Conservation (phyloP, 2,113 vertebrate species). For the Condylura cristata region DNA sequence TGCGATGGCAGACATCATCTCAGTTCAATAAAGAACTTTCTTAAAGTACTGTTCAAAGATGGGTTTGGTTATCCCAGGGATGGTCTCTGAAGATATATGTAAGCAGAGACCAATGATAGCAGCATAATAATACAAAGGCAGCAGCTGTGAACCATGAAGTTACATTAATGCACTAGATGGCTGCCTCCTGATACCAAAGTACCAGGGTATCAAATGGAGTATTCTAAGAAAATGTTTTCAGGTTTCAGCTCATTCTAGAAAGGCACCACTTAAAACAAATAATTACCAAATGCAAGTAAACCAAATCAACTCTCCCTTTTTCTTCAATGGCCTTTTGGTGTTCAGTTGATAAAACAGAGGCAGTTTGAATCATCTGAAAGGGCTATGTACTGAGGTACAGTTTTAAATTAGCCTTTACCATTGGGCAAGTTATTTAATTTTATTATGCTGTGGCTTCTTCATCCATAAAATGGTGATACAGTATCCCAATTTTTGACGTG, state of each 20-base stretch:
- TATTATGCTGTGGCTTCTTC: neutral
- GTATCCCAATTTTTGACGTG: neutral
- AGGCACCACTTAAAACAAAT: neutral
- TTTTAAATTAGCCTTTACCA: neutral
- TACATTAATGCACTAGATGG: neutral
- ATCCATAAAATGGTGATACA: neutral
- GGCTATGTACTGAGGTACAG: neutral
- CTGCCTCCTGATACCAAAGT: neutral
- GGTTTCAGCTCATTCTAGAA: constrained; percentile 32
- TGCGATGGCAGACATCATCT: neutral
- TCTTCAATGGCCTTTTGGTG: neutral
- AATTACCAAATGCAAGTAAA: neutral
- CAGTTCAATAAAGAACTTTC: neutral
- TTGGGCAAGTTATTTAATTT: neutral
- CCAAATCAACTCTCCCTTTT: constrained; percentile 1
- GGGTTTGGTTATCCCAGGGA: neutral
- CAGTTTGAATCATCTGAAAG: neutral
- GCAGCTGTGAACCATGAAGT: neutral
- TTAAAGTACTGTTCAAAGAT: constrained; percentile 7
- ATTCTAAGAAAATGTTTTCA: constrained; percentile 19
- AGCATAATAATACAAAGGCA: neutral
- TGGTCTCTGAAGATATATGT: neutral
- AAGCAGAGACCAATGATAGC: neutral
- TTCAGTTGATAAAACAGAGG: neutral
- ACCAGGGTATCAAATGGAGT: neutral